Percentiles rank a stretch among this genome's conserved stretches.
Conservation (phyloP, 2,888 invertebrate genomes). For the Drosophila pseudotalamancana region DNA sequence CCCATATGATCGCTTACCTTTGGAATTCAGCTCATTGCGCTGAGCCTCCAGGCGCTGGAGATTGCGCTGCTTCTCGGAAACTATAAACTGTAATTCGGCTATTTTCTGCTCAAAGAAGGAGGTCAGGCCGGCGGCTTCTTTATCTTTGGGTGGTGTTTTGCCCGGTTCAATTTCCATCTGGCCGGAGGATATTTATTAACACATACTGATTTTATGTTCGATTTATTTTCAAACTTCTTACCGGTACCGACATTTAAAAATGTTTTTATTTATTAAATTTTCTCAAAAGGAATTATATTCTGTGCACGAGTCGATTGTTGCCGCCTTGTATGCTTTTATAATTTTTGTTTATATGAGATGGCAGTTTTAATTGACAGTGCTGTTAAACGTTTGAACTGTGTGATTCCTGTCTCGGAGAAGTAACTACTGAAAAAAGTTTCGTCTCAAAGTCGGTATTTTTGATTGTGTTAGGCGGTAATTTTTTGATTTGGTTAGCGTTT, state of each 20-base stretch:
- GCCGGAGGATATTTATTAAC: neutral
- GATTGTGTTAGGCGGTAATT: too few species aligned
- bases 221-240: slow-evolving; percentile 2
- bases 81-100: slow-evolving; percentile 96
- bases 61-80: slow-evolving; percentile 98
- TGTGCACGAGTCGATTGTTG: neutral
- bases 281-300: neutral
- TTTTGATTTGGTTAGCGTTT: too few species aligned
- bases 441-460: neutral
- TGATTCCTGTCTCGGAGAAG: neutral
- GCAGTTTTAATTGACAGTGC: slow-evolving; percentile 35
- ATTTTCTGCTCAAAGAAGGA: slow-evolving; percentile 99
- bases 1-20: slow-evolving; percentile 87
- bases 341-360: slow-evolving; percentile 28
- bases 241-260: slow-evolving; percentile 9
- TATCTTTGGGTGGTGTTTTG: slow-evolving; percentile 33
- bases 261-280: neutral
- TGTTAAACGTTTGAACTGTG: slow-evolving; percentile 14
- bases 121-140: slow-evolving; percentile 89
- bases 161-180: slow-evolving; percentile 73
- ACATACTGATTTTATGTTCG: neutral
- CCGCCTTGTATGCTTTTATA: neutral
- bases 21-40: slow-evolving; percentile 98
- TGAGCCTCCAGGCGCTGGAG: slow-evolving; percentile 98
- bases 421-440: neutral